A percentile compares a stretch with the other conserved stretches of the same genome.
Evolutionary conservation across 2,113 vertebrate species (phyloP).

Genomic region (Reinhardtius hippoglossoides): DNA sequence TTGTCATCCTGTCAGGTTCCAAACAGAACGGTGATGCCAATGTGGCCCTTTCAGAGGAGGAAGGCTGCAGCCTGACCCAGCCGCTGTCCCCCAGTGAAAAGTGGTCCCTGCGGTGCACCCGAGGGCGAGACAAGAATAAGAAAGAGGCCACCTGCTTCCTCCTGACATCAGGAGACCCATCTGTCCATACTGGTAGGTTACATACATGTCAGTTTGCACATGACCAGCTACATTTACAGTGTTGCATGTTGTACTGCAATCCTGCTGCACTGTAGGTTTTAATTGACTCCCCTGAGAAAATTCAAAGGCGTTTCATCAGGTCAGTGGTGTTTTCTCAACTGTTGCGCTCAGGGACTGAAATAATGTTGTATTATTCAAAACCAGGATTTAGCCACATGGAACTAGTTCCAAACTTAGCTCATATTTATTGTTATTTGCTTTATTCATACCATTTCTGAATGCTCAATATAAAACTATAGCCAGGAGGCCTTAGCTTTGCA

Average conservation of each 20-base stretch:
- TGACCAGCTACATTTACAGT: not conserved
- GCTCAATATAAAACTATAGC: no score
- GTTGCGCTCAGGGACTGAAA: no score
- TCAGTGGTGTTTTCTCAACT: no score
- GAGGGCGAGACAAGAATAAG: slow-evolving; percentile 89
- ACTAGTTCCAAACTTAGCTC: no score
- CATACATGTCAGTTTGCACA: not conserved
- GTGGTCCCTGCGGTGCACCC: slow-evolving; percentile 84
- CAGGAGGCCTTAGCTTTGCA: no score
- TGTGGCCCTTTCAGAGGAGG: slow-evolving; percentile 89
- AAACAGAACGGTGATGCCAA: slow-evolving; percentile 97
- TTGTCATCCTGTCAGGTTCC: slow-evolving; percentile 84
- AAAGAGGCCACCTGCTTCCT: slow-evolving; percentile 94
- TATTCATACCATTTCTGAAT: no score
- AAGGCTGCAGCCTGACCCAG: slow-evolving; percentile 86
- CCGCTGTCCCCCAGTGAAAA: slow-evolving; percentile 89
- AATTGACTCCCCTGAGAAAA: not conserved
- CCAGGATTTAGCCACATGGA: no score
- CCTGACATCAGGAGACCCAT: slow-evolving; percentile 85
- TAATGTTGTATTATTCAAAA: not conserved
- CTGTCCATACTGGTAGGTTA: slow-evolving; percentile 86
- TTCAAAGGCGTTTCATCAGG: not conserved
- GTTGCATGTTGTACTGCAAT: not conserved
- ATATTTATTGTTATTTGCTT: no score
- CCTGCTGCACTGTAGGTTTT: not conserved